Percentiles rank a stretch among this genome's conserved stretches.
Evolutionary conservation across 2,797 vertebrate genomes (phyloP).

Genomic region (Lepilemur septentrionalis): DNA sequence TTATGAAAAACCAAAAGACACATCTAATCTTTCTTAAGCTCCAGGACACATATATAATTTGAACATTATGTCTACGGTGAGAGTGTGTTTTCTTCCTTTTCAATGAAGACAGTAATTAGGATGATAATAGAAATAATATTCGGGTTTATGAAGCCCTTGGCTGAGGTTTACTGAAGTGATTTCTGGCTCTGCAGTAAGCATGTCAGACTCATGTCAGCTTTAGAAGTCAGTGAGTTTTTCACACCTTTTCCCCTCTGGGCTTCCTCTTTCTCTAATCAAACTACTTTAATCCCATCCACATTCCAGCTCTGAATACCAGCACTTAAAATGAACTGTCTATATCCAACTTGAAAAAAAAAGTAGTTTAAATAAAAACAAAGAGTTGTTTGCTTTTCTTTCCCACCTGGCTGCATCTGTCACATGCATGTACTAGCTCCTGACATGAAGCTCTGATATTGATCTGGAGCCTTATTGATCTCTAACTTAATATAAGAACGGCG

Average conservation of each 20-base stretch:
- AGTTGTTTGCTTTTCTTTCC: conserved; percentile 38
- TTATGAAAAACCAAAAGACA: conserved; percentile 29
- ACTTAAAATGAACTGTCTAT: conserved; percentile 56
- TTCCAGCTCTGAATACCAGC: conserved; percentile 31
- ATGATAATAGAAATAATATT: conserved; percentile 61
- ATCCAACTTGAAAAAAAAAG: not conserved
- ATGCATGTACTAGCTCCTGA: not conserved
- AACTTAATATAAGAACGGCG: conserved; percentile 29
- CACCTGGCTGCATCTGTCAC: conserved; percentile 21
- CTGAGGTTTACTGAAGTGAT: conserved; percentile 44
- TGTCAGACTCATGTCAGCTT: conserved; percentile 2
- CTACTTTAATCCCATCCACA: conserved; percentile 38
- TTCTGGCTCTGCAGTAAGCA: conserved; percentile 29
- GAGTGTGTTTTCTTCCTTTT: conserved; percentile 62
- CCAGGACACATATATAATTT: conserved; percentile 44
- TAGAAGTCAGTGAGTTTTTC: conserved; percentile 42
- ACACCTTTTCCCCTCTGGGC: conserved; percentile 5
- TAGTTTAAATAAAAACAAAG: conserved; percentile 46
- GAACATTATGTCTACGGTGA: conserved; percentile 46
- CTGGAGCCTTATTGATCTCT: conserved; percentile 45
- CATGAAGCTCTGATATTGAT: conserved; percentile 55
- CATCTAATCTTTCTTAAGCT: conserved; percentile 51
- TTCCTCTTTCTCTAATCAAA: conserved; percentile 65
- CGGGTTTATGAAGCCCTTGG: conserved; percentile 31
- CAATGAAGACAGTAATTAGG: conserved; percentile 57